phyloP scores from a whole-genome alignment of 2,113 vertebrate genomes.

The Actenoides hombroni region DNA sequence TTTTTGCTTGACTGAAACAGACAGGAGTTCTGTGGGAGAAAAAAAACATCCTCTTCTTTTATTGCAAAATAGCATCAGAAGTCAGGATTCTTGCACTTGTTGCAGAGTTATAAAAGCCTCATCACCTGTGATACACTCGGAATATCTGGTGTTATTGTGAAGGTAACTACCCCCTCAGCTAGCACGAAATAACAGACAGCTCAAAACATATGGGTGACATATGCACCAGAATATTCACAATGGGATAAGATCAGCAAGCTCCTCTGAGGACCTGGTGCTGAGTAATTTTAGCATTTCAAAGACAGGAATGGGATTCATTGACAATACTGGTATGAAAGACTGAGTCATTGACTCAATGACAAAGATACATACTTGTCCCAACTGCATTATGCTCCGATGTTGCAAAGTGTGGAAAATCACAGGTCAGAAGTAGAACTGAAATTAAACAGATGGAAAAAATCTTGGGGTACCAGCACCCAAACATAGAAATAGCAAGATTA shows the following conservation, averaged over 20 bases:
- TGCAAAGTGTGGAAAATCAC: not conserved
- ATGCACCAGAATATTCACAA: not conserved
- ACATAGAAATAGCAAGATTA: not conserved
- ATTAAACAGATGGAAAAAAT: not conserved
- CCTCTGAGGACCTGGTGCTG: not conserved
- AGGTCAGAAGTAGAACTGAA: not conserved
- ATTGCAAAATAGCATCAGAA: not conserved
- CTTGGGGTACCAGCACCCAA: not conserved
- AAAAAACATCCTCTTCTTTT: not conserved
- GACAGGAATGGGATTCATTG: not conserved
- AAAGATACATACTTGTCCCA: not conserved
- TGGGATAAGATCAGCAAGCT: not conserved
- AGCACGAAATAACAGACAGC: not conserved
- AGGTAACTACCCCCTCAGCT: not conserved
- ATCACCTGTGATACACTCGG: not conserved
- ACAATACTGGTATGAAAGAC: not conserved
- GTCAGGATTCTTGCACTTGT: not conserved
- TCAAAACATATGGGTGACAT: not conserved
- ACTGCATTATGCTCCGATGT: not conserved
- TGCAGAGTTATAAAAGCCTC: not conserved
- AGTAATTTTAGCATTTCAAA: not conserved
- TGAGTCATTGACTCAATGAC: not conserved
- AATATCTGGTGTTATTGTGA: not conserved
- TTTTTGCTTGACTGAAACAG: not conserved
- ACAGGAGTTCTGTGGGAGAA: not conserved